Evolutionary conservation across 2,113 vertebrate genomes (phyloP).

Genomic region (Pteronura brasiliensis): DNA sequence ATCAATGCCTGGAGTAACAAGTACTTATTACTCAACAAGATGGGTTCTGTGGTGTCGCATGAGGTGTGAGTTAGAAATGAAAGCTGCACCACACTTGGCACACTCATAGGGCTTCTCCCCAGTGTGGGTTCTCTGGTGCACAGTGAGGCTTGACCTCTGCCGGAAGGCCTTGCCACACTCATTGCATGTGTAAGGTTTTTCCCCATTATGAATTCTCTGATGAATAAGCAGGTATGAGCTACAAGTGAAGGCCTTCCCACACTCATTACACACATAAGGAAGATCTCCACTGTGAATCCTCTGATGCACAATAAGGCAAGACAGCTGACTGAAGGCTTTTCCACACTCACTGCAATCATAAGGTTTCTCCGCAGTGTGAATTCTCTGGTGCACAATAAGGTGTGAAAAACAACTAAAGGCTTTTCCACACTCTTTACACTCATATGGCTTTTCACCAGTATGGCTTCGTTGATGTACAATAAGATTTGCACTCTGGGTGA

Average conservation of each 20-base stretch:
- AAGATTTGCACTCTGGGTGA: constrained; percentile 76
- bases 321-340: constrained; percentile 77
- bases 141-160: constrained; percentile 73
- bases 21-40: constrained; percentile 17
- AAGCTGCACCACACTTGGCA: constrained; percentile 69
- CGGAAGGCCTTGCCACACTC: constrained; percentile 76
- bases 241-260: constrained; percentile 74
- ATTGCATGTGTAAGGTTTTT: constrained; percentile 62
- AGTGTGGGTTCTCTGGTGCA: constrained; percentile 76
- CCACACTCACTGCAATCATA: constrained; percentile 74
- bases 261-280: constrained; percentile 71
- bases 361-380: constrained; percentile 75
- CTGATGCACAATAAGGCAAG: constrained; percentile 77
- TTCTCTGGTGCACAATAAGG: constrained; percentile 75
- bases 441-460: constrained; percentile 76
- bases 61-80: constrained; percentile 77
- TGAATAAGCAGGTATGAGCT: constrained; percentile 73
- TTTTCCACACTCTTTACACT: constrained; percentile 75
- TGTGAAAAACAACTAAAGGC: constrained; percentile 76
- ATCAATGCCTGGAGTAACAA: not conserved
- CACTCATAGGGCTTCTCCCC: constrained; percentile 79
- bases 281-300: constrained; percentile 76
- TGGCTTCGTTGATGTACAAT: constrained; percentile 78
- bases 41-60: constrained; percentile 78
- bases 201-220: constrained; percentile 75